Evolutionary conservation across 2,888 invertebrate genomes (phyloP).

Genomic region (Campoplex capitator): DNA sequence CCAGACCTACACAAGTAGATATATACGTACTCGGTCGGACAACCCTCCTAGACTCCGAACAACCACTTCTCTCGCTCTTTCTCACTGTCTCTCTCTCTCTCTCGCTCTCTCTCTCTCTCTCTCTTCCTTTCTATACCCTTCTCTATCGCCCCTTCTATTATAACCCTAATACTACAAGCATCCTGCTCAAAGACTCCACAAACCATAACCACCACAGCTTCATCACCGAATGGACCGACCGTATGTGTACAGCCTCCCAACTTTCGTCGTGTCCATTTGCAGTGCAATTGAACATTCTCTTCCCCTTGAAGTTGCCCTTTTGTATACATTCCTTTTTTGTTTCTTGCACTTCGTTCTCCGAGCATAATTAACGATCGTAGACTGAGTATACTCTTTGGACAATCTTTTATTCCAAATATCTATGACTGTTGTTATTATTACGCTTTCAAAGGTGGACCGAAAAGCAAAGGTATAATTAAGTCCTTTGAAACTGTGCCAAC

Average conservation of each 20-base stretch:
- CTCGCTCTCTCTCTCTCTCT: not conserved
- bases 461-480: not conserved
- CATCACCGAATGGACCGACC: conserved; percentile 2
- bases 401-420: not conserved
- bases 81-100: not conserved
- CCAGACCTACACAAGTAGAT: conserved; percentile 30
- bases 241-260: conserved; percentile 15
- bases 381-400: not conserved
- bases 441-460: not conserved
- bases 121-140: not conserved
- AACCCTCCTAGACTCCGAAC: not conserved
- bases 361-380: not conserved
- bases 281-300: not conserved
- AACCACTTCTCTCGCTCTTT: not conserved
- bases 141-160: conserved; percentile 39
- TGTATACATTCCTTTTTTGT: not conserved
- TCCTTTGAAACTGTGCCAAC: not conserved
- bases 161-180: conserved; percentile 26
- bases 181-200: conserved; percentile 11
- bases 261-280: conserved; percentile 26
- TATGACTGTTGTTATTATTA: not conserved
- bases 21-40: conserved; percentile 11
- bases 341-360: not conserved
- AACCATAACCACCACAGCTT: conserved; percentile 42
- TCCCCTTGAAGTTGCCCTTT: not conserved